phyloP scores from a whole-genome alignment of 2,113 vertebrate species.

The Hemiscyllium ocellatum region DNA sequence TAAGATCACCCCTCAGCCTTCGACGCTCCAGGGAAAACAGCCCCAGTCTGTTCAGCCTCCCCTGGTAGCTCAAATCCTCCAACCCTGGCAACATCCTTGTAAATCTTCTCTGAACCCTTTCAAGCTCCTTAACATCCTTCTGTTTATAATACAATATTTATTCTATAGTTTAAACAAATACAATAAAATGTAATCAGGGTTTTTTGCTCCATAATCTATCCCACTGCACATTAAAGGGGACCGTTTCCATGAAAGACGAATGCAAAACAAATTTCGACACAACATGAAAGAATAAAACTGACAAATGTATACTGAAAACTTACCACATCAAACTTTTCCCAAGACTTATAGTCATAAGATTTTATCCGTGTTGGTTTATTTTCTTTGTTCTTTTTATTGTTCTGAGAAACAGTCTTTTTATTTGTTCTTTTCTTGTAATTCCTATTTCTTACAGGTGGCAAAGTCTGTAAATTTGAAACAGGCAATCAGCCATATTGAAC shows the following conservation, averaged over 20 bases:
- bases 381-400: conserved; percentile 56
- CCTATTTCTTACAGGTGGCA: conserved; percentile 84
- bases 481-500: not conserved
- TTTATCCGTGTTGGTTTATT: conserved; percentile 71
- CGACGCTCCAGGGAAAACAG: no score
- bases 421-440: conserved; percentile 76
- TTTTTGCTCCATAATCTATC: not conserved
- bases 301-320: conserved; percentile 40
- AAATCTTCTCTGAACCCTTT: no score
- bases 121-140: not conserved
- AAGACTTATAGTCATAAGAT: conserved; percentile 79
- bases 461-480: conserved; percentile 49
- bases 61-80: no score
- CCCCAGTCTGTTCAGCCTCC: no score
- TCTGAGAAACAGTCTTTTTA: conserved; percentile 56
- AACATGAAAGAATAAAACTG: not conserved
- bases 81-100: no score
- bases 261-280: not conserved
- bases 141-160: not conserved
- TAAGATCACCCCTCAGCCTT: no score
- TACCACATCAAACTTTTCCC: conserved; percentile 95
- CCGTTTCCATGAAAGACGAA: not conserved
- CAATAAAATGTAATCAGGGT: not conserved
- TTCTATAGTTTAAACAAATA: not conserved
- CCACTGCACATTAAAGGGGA: not conserved